Conservation (phyloP, 2,888 invertebrate genomes). For the Melanostoma mellinum region DNA sequence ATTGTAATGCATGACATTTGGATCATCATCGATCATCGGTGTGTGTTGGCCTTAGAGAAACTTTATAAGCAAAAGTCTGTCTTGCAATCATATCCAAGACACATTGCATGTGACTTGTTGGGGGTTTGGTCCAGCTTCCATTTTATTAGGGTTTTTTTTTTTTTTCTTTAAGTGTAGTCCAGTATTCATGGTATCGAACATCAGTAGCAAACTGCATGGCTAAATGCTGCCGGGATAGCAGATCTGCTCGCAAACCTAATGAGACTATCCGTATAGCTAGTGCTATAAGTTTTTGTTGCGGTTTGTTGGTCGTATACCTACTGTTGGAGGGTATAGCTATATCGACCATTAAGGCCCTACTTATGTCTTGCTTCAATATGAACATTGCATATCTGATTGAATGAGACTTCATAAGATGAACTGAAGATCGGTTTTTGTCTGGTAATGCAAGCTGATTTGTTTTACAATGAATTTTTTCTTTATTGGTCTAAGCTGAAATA, state of each 20-base stretch:
- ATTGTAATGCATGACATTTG: constrained; percentile 73
- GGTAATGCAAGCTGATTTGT: no score
- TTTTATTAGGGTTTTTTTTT: constrained; percentile 11
- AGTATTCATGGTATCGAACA: constrained; percentile 62
- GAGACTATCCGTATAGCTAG: constrained; percentile 31
- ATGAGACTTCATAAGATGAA: constrained; percentile 24
- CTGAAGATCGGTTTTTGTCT: no score
- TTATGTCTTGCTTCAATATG: constrained; percentile 63
- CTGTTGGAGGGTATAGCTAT: constrained; percentile 10
- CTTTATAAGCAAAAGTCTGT: not conserved
- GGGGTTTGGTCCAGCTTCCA: constrained; percentile 13
- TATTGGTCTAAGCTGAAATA: no score
- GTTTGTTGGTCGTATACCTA: constrained; percentile 8
- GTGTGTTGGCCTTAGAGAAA: constrained; percentile 1
- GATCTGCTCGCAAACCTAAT: constrained; percentile 63
- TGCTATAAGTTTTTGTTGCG: constrained; percentile 7
- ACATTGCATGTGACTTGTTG: constrained; percentile 44
- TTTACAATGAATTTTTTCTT: no score
- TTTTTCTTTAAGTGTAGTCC: constrained; percentile 11
- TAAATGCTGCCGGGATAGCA: constrained; percentile 68
- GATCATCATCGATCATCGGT: constrained; percentile 72
- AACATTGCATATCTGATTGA: constrained; percentile 61
- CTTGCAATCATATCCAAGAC: constrained; percentile 20
- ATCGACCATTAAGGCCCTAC: constrained; percentile 44
- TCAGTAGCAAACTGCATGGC: constrained; percentile 72